These are phyloP conservation scores for Petrolisthes cinctipes DNA, from an alignment of 2,888 invertebrate genomes.

Conservation along the genomic window DNA sequence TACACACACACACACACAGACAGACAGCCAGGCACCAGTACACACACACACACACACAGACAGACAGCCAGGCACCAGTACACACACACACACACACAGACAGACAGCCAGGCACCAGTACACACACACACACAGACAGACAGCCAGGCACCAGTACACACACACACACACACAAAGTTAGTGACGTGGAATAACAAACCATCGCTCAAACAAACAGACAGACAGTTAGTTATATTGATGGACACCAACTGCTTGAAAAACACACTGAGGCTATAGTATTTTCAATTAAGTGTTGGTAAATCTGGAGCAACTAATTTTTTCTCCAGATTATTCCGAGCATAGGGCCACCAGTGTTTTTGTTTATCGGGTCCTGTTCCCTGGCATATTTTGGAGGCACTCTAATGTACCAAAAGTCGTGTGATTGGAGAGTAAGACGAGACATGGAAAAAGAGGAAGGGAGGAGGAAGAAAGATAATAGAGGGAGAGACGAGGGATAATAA, in stretches of 20 bases:
- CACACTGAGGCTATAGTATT: too few species aligned
- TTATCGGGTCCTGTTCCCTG: too few species aligned
- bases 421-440: neutral
- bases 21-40: too few species aligned
- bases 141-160: neutral
- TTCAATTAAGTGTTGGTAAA: too few species aligned
- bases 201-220: too few species aligned
- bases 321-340: too few species aligned
- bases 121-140: neutral
- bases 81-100: constrained; percentile 1
- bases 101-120: neutral
- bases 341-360: too few species aligned
- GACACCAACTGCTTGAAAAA: too few species aligned
- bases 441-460: neutral
- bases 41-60: constrained; percentile 1
- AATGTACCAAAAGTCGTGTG: neutral
- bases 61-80: neutral
- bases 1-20: neutral
- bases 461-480: neutral
- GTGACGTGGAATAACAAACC: too few species aligned
- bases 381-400: too few species aligned
- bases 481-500: neutral
- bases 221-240: too few species aligned
- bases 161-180: neutral
- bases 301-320: too few species aligned